phyloP scores from a whole-genome alignment of 2,888 invertebrate genomes.

The Leucophenga montana region DNA sequence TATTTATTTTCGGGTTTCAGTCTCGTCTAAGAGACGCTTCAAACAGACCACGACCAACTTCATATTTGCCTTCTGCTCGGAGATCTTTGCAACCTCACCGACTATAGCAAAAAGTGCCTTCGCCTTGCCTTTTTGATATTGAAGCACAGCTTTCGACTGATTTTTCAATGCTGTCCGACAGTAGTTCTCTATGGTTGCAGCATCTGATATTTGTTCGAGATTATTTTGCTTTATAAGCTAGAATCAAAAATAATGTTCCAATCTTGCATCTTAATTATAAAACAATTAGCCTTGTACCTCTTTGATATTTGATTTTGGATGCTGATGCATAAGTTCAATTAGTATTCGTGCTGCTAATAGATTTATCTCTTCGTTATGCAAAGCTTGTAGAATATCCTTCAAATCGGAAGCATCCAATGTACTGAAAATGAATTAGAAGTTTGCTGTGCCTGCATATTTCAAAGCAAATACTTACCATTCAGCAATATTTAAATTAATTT shows the following conservation, averaged over 20 bases:
- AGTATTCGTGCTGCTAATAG: constrained; percentile 76
- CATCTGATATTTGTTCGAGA: constrained; percentile 79
- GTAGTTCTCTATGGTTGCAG: constrained; percentile 76
- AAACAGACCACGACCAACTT: constrained; percentile 77
- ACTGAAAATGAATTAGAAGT: constrained; percentile 32
- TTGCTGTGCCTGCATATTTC: background rate
- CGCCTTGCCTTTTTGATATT: constrained; percentile 81
- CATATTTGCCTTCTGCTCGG: constrained; percentile 81
- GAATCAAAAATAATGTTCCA: constrained; percentile 49
- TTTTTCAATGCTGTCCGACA: constrained; percentile 78
- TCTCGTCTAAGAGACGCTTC: constrained; percentile 70
- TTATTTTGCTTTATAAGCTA: constrained; percentile 78
- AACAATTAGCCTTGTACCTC: constrained; percentile 50
- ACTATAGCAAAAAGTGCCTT: constrained; percentile 81
- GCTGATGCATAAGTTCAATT: constrained; percentile 73
- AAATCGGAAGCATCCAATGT: constrained; percentile 75
- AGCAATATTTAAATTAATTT: constrained; percentile 76
- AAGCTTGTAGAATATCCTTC: constrained; percentile 78
- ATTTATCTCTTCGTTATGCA: constrained; percentile 78
- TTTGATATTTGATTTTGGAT: constrained; percentile 71
- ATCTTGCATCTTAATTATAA: background rate
- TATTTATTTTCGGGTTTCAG: constrained; percentile 73
- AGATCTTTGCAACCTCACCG: constrained; percentile 77
- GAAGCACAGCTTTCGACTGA: constrained; percentile 79
- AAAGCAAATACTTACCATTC: constrained; percentile 74